Conservation (phyloP, 2,888 invertebrate genomes). For the Amiota communis region DNA sequence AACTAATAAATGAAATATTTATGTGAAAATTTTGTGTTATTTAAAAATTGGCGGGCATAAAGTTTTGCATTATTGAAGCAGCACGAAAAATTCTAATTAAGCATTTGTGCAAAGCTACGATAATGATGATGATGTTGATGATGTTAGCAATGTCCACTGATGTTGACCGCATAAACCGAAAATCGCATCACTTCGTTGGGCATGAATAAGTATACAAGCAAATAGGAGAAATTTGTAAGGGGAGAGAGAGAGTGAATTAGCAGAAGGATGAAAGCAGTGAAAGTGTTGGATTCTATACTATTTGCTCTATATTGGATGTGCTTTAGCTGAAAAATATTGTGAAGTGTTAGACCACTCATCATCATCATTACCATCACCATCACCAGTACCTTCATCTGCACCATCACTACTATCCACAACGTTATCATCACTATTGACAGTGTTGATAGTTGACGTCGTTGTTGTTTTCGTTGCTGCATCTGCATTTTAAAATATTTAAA, state of each 20-base stretch:
- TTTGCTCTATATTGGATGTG: not conserved
- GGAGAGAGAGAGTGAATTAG: no score
- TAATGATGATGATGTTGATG: no score
- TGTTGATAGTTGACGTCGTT: not conserved
- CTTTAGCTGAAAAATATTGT: not conserved
- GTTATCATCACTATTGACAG: no score
- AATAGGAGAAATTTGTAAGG: no score
- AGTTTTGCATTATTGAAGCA: conserved; percentile 7
- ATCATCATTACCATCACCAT: no score
- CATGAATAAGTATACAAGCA: no score
- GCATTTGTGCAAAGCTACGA: not conserved
- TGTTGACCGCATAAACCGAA: no score
- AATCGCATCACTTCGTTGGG: no score
- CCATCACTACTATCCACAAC: no score
- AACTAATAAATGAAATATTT: conserved; percentile 9
- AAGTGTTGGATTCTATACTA: not conserved
- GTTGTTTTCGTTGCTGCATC: not conserved
- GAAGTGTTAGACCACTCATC: no score
- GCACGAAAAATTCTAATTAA: conserved; percentile 2
- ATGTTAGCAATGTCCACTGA: no score
- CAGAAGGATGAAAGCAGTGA: no score
- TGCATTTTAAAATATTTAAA: conserved; percentile 9
- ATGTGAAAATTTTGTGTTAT: not conserved
- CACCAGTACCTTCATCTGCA: not conserved
- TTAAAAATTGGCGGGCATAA: not conserved